phyloP scores from a whole-genome alignment of 2,888 invertebrate genomes.

The Lithophane leautieri region DNA sequence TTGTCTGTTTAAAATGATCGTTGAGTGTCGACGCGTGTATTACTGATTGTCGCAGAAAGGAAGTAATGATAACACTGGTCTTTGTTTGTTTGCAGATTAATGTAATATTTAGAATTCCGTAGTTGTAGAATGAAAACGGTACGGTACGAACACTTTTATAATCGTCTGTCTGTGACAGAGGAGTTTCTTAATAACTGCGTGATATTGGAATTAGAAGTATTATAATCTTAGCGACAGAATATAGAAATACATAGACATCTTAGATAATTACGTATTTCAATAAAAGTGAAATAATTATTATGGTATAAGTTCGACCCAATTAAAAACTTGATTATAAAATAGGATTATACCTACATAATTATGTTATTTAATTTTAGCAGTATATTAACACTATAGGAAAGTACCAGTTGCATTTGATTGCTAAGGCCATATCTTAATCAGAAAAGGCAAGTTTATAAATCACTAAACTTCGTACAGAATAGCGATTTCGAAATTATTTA shows the following conservation, averaged over 20 bases:
- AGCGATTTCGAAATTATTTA: not conserved
- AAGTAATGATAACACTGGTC: slow-evolving; percentile 44
- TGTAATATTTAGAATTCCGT: slow-evolving; percentile 35
- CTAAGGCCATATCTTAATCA: not conserved
- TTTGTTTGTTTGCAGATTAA: slow-evolving; percentile 30
- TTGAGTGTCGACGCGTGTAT: slow-evolving; percentile 34
- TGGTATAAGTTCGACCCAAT: not conserved
- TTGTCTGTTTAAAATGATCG: slow-evolving; percentile 9
- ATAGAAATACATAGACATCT: not conserved
- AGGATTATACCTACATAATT: not conserved
- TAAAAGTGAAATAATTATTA: not conserved
- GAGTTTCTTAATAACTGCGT: not conserved
- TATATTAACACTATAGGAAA: not conserved
- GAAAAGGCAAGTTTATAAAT: not conserved
- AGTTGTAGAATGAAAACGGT: slow-evolving; percentile 6
- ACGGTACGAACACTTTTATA: not conserved
- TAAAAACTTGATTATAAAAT: not conserved
- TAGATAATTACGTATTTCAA: not conserved
- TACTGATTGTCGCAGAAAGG: slow-evolving; percentile 37
- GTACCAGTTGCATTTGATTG: not conserved
- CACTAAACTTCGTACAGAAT: not conserved
- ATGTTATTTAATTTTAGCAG: not conserved
- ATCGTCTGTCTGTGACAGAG: not conserved
- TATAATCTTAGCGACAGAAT: not conserved
- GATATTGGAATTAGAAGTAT: not conserved